Percentiles rank a stretch among this genome's conserved stretches.
Conservation (phyloP, 2,888 invertebrate species). For the Mesorhabditis spiculigera region DNA sequence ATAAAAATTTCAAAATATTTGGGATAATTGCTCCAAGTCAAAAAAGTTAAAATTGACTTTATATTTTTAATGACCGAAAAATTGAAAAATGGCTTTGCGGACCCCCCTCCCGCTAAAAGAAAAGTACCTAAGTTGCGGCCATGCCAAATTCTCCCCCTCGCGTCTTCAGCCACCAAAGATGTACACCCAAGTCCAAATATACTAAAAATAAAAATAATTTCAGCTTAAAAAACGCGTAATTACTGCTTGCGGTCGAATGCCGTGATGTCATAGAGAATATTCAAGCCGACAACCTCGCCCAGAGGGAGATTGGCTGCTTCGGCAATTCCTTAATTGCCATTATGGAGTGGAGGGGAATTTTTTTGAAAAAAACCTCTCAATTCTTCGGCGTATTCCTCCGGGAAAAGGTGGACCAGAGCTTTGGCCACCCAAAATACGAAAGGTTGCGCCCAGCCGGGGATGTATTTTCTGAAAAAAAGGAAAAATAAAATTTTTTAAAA, state of each 20-base stretch:
- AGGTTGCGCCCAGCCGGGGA: constrained; percentile 35
- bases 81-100: too few relatives aligned
- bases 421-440: constrained; percentile 41
- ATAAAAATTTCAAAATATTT: too few relatives aligned
- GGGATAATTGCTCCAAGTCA: too few relatives aligned
- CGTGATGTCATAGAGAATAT: constrained; percentile 49
- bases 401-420: constrained; percentile 32
- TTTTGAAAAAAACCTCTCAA: constrained; percentile 28
- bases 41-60: too few relatives aligned
- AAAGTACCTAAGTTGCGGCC: constrained; percentile 44
- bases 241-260: constrained; percentile 43
- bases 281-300: constrained; percentile 47
- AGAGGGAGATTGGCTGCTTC: constrained; percentile 31
- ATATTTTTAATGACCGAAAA: too few relatives aligned
- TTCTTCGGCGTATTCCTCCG: constrained; percentile 33
- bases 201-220: constrained; percentile 16
- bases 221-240: background rate
- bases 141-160: constrained; percentile 55
- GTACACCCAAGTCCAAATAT: constrained; percentile 55
- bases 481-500: background rate
- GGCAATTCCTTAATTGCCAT: constrained; percentile 39
- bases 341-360: background rate
- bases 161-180: constrained; percentile 60
- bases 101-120: too few relatives aligned
- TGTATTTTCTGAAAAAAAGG: constrained; percentile 27